phyloP scores from a whole-genome alignment of 1,140 invertebrate species.

The Diprion similis region DNA sequence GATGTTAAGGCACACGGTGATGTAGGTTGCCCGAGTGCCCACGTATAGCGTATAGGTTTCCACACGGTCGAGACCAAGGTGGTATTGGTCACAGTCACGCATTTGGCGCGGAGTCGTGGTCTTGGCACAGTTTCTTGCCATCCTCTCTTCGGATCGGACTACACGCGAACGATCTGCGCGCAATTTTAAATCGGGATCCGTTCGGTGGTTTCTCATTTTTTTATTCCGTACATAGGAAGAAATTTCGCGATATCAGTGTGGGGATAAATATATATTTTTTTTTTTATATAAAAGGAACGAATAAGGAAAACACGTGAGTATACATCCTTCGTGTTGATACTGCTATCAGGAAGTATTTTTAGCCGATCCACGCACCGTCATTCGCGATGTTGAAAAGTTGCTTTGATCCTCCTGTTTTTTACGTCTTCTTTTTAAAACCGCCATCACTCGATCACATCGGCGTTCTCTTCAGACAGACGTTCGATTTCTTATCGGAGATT shows the following conservation, averaged over 20 bases:
- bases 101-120: constrained; percentile 8
- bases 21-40: neutral
- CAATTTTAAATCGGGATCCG: neutral
- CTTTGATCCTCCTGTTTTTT: too few relatives aligned
- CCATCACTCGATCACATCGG: too few relatives aligned
- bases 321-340: too few relatives aligned
- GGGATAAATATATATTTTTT: too few relatives aligned
- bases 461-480: too few relatives aligned
- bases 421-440: too few relatives aligned
- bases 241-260: neutral
- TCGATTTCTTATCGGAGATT: too few relatives aligned
- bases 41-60: neutral
- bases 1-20: neutral
- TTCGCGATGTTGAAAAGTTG: too few relatives aligned
- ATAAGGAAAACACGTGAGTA: too few relatives aligned
- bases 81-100: neutral
- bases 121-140: constrained; percentile 15
- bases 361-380: too few relatives aligned
- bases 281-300: too few relatives aligned
- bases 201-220: neutral
- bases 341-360: too few relatives aligned
- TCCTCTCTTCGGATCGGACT: constrained; percentile 9
- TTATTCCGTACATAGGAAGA: neutral
- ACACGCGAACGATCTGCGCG: constrained; percentile 1
- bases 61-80: neutral